Conservation (phyloP, 1,140 invertebrate species). For the Brachionus manjavacas region DNA sequence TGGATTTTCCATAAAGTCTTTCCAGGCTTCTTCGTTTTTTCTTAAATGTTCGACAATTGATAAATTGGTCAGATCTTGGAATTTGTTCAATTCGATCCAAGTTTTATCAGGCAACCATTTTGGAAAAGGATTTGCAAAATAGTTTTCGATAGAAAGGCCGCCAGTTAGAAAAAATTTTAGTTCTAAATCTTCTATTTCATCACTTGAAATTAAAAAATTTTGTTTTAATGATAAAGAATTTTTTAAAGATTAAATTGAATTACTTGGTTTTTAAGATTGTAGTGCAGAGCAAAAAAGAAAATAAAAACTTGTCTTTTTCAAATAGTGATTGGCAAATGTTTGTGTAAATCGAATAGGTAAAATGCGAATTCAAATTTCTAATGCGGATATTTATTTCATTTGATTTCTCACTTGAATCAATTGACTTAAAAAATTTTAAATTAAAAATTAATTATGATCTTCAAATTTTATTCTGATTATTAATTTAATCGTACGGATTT, state of each 20-base stretch:
- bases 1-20: constrained; percentile 51
- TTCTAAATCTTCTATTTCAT: constrained; percentile 52
- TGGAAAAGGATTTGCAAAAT: constrained; percentile 54
- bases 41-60: constrained; percentile 21
- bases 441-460: no score
- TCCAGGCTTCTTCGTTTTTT: constrained; percentile 48
- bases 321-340: constrained; percentile 57
- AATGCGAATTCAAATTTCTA: constrained; percentile 53
- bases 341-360: constrained; percentile 56
- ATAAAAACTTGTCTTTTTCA: constrained; percentile 58
- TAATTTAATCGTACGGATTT: no score
- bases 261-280: constrained; percentile 48
- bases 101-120: constrained; percentile 55
- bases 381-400: constrained; percentile 50
- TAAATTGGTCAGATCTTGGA: constrained; percentile 49
- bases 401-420: constrained; percentile 52
- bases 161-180: constrained; percentile 57
- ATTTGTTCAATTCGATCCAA: constrained; percentile 55
- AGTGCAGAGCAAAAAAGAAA: constrained; percentile 57
- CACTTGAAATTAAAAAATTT: constrained; percentile 46
- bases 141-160: constrained; percentile 55
- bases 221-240: neutral
- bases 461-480: no score
- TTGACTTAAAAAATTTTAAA: constrained; percentile 55
- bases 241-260: neutral